These are phyloP conservation scores for Athene cunicularia DNA, from an alignment of 2,113 vertebrate genomes.

Conservation along the genomic window DNA sequence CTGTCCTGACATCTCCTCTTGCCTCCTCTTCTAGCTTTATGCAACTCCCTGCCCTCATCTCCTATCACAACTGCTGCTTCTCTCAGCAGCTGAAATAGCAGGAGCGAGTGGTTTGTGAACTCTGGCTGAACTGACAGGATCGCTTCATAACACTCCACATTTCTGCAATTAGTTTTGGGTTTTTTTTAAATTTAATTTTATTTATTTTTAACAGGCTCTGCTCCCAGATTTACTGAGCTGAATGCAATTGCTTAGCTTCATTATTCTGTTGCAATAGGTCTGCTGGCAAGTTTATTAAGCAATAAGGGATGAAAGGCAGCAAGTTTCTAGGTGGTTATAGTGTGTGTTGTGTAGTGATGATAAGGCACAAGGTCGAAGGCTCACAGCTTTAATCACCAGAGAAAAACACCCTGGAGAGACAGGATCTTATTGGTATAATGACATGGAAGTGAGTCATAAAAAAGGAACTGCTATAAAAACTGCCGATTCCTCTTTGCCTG, in stretches of 20 bases:
- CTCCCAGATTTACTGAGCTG: slow-evolving; percentile 49
- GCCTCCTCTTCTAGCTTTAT: neutral
- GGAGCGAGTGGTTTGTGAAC: slow-evolving; percentile 7
- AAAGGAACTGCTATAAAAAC: slow-evolving; percentile 43
- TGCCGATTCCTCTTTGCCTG: neutral
- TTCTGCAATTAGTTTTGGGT: slow-evolving; percentile 15
- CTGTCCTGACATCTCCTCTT: neutral
- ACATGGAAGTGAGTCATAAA: slow-evolving; percentile 40
- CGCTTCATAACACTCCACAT: neutral
- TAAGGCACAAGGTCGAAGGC: slow-evolving; percentile 44
- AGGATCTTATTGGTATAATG: slow-evolving; percentile 57
- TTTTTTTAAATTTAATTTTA: slow-evolving; percentile 20
- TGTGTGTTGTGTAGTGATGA: slow-evolving; percentile 36
- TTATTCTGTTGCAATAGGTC: slow-evolving; percentile 57
- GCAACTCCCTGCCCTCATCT: neutral
- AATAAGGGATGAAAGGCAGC: slow-evolving; percentile 55
- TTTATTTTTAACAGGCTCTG: slow-evolving; percentile 50
- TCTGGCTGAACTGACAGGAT: slow-evolving; percentile 44
- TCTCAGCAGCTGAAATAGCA: neutral
- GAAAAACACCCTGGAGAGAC: slow-evolving; percentile 50
- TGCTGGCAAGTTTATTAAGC: slow-evolving; percentile 63
- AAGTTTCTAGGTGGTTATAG: slow-evolving; percentile 42
- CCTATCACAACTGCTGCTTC: neutral
- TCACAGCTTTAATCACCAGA: slow-evolving; percentile 49
- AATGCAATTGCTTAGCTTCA: slow-evolving; percentile 40